Evolutionary conservation across 2,113 vertebrate species (phyloP).

Genomic region (Fukomys damarensis): DNA sequence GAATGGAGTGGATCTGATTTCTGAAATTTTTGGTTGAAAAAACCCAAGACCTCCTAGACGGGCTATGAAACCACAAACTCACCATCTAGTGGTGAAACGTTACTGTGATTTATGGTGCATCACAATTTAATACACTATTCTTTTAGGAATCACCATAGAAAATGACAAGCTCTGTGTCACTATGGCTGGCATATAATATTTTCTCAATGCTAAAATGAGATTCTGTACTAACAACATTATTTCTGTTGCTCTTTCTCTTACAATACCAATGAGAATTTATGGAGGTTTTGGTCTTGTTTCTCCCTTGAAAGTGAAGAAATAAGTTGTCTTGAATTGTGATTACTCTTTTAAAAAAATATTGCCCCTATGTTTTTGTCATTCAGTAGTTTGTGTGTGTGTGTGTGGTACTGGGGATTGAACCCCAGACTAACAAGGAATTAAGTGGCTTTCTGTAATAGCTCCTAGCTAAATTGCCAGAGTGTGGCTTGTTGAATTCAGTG

Average conservation of each 20-base stretch:
- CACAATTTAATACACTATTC: not conserved
- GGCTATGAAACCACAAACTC: slow-evolving; percentile 26
- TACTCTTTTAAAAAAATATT: not conserved
- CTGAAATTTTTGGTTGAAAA: not conserved
- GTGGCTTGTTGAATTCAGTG: not conserved
- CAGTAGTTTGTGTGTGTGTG: not conserved
- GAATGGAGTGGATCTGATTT: not conserved
- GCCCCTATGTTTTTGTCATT: not conserved
- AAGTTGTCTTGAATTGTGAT: not conserved
- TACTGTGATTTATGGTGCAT: not conserved
- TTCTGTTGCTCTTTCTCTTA: not conserved
- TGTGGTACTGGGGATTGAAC: not conserved
- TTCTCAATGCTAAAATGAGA: not conserved
- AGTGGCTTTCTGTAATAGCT: slow-evolving; percentile 4
- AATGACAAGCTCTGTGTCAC: not conserved
- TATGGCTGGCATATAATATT: not conserved
- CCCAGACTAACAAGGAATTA: not conserved
- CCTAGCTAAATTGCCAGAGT: not conserved
- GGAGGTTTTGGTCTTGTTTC: not conserved
- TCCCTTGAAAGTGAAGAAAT: not conserved
- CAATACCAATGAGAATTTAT: not conserved
- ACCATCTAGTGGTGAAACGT: slow-evolving; percentile 68
- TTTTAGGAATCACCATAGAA: not conserved
- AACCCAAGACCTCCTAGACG: not conserved
- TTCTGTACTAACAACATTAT: not conserved